Evolutionary conservation across 2,888 invertebrate species (phyloP), one percentile per base, ranked within the genome.

Genomic region (Heliconius charithonia): DNA sequence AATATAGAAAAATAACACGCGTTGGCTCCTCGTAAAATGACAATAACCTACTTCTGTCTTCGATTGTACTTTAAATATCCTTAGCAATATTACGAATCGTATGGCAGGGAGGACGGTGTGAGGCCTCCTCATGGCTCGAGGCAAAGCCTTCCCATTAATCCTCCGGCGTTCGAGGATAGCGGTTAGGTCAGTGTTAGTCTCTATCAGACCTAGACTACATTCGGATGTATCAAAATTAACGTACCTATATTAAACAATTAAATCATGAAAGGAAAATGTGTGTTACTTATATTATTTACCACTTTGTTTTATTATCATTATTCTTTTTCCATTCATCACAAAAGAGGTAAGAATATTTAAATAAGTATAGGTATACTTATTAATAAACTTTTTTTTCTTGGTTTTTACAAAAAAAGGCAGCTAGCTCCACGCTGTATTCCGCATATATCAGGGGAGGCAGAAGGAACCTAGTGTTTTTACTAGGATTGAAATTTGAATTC

Each of bases 281-380:
- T 87, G 9, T 69, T 89, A n/a, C 82, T 85, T 19, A 79, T 91
- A 70, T 80, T 92, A 79, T 87, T 87, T 45, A 69, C 69, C 41
- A 84, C 88, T 25, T 85, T 91, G 22, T 84, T 92, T 80, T 87
- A 85, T 84, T 90, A 86, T 10, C 85, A 89, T 86, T 86, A 87
- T 81, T 86, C 92, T 0, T 88, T 88, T 82, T 85, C 85, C 22
- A 86, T 90, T 56, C 84, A 85, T 67, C 84, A 86, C 63, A 82
- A 84, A 79, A 70, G 85, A 75, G 90, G 94, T 93, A 74, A 80
- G 82, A 22, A 62, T 27, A 32, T 22, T 70, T 41, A 45, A 32
- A 65, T 45, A 37, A 9, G 37, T 37, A 37, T 37, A 32, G 32
- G 32, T 32, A 37, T 51, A 22, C 3, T 37, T 51, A 51, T 22